Percentiles rank a stretch among this genome's conserved stretches.
Conservation (phyloP, 2,113 vertebrate genomes). For the Crypturellus undulatus region DNA sequence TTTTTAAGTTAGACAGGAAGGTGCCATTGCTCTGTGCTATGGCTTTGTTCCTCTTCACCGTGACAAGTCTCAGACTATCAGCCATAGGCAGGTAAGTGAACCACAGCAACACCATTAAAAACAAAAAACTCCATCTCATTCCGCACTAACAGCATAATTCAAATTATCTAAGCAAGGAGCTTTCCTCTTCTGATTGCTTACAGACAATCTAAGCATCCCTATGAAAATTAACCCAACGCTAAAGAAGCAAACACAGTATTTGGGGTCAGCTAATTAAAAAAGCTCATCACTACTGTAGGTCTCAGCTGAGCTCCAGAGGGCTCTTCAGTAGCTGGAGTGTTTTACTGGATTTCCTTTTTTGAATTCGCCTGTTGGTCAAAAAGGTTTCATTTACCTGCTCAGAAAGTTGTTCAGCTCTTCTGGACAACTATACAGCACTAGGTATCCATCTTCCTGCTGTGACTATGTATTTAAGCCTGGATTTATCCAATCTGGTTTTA, state of each 20-base stretch:
- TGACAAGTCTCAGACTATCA: neutral
- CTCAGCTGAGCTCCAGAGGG: neutral
- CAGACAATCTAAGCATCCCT: neutral
- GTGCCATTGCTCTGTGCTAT: neutral
- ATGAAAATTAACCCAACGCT: neutral
- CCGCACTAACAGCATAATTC: neutral
- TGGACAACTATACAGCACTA: neutral
- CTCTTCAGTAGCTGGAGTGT: neutral
- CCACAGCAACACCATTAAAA: neutral
- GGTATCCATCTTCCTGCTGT: neutral
- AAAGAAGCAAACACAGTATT: rapidly evolving
- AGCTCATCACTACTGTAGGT: rapidly evolving
- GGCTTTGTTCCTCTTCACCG: neutral
- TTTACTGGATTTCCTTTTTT: neutral
- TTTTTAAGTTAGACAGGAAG: neutral
- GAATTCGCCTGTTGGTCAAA: neutral
- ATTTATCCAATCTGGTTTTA: neutral
- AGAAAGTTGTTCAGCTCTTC: neutral
- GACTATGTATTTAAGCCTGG: rapidly evolving
- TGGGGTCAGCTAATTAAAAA: neutral
- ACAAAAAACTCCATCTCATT: neutral
- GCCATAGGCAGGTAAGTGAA: neutral
- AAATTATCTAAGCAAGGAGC: neutral
- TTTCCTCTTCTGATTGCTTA: neutral
- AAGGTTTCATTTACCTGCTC: neutral